These are phyloP conservation scores for Pteropus alecto DNA, from an alignment of 2,113 vertebrate genomes.

Conservation along the genomic window DNA sequence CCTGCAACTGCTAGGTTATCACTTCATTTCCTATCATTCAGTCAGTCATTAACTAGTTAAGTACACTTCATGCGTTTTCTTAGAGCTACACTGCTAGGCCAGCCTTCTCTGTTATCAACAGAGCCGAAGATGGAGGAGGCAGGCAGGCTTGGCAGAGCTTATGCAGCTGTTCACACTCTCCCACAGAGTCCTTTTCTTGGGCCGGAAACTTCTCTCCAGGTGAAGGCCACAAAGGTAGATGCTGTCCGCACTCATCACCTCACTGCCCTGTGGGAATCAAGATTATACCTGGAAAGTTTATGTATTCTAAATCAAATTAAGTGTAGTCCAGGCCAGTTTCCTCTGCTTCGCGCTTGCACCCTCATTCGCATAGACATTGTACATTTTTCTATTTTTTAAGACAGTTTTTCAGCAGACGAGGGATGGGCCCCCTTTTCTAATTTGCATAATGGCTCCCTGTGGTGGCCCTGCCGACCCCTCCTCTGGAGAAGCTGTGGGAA, in stretches of 20 bases:
- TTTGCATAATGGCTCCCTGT: neutral
- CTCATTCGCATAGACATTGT: neutral
- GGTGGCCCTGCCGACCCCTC: neutral
- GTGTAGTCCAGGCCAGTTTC: neutral
- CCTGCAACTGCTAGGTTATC: neutral
- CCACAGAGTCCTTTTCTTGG: neutral
- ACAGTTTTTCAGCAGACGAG: neutral
- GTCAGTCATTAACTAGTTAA: neutral
- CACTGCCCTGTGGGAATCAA: neutral
- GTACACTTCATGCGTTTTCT: neutral
- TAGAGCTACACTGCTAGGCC: neutral
- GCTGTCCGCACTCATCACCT: neutral
- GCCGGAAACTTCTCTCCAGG: neutral
- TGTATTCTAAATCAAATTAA: neutral
- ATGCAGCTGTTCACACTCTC: neutral
- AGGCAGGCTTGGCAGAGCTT: neutral
- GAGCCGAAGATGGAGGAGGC: neutral
- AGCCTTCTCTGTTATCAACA: neutral
- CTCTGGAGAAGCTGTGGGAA: neutral
- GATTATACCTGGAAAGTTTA: neutral
- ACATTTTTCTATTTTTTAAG: neutral
- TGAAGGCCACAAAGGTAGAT: neutral
- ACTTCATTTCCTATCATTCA: neutral
- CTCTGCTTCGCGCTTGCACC: neutral
- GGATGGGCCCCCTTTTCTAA: neutral